Base-by-base conservation (phyloP, 2,888 invertebrate genomes). In the Cephus pulcher region DNA sequence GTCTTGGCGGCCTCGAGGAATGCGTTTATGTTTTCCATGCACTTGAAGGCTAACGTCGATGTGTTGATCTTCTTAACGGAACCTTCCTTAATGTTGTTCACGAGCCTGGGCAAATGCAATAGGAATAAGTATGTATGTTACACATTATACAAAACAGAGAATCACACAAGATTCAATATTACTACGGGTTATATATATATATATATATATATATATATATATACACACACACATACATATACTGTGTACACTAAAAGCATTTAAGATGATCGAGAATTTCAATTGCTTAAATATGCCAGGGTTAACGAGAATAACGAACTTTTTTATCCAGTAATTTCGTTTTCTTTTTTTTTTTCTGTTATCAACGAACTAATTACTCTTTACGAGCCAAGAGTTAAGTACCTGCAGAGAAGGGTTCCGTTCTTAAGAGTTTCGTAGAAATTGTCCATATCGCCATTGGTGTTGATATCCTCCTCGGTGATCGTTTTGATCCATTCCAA, bases 11-110 rank as follows among this genome's bases (percentile, higher is more conserved):
- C 96, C 84, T 96, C 96, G 80, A 98, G 93, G 93, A 99, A 98
- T 35, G 96, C 96, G 92, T 98, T 98, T 87, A 99, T 99, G 92
- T 99, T 99, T 93, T 99, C 99, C 99, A 99, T 99, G 92, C 98
- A 98, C 90, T 98, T 98, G 93, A 99, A 99, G 80, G 97, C 98
- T 95, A 98, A 96, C 89, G 95, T 95, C 79, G 96, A 96, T 56
- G 91, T 91, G 92, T 99, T 98, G 86, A 99, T 95, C 93, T 98
- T 98, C 93, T 98, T 98, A 79, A 99, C 95, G 77, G 95, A 94
- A 73, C 96, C 97, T 0, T 97, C 95, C 90, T 97, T 95, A 87
- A 99, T 94, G 84, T 94, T 94, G 92, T 99, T 99, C 35, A 95
- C 96, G 87, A 98, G 92, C 91, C 97, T 97, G 92, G 33, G 93